phyloP scores from a whole-genome alignment of 2,113 vertebrate genomes.

The Tretioscincus oriximinensis region DNA sequence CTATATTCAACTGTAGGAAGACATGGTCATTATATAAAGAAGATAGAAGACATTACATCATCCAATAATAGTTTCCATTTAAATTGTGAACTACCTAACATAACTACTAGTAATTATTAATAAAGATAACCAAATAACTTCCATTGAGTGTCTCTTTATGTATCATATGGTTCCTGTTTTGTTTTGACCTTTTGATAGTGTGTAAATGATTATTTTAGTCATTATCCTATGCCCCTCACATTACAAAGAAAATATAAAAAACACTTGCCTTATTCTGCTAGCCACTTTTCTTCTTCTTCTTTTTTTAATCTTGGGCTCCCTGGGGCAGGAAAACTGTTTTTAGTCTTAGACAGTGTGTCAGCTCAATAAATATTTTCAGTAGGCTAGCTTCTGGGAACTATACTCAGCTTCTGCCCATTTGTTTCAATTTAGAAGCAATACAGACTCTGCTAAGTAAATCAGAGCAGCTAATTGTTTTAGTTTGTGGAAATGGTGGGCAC shows the following conservation, averaged over 20 bases:
- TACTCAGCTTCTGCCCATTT: not conserved
- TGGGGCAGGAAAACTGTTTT: slow-evolving; percentile 10
- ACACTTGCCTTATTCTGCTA: not conserved
- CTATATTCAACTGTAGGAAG: no score
- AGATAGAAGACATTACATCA: no score
- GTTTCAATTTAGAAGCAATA: slow-evolving; percentile 37
- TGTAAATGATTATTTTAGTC: not conserved
- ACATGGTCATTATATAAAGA: no score
- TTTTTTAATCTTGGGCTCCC: not conserved
- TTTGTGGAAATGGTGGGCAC: not conserved
- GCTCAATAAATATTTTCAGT: slow-evolving; percentile 25
- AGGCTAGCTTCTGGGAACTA: slow-evolving; percentile 45
- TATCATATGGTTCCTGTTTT: no score
- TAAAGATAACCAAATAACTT: no score
- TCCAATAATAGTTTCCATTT: no score
- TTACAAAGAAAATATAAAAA: slow-evolving; percentile 16
- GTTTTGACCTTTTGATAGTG: no score
- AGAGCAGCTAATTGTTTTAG: slow-evolving; percentile 7
- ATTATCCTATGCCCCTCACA: slow-evolving; percentile 6
- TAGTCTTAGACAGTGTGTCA: slow-evolving; percentile 22
- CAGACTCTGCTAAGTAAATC: slow-evolving; percentile 20
- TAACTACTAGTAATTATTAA: no score
- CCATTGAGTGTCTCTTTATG: no score
- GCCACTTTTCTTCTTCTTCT: not conserved
- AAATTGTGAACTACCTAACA: no score